Evolutionary conservation across 2,797 vertebrate genomes (phyloP), one percentile per base, ranked within the genome.

Genomic region (Moxostoma hubbsi): DNA sequence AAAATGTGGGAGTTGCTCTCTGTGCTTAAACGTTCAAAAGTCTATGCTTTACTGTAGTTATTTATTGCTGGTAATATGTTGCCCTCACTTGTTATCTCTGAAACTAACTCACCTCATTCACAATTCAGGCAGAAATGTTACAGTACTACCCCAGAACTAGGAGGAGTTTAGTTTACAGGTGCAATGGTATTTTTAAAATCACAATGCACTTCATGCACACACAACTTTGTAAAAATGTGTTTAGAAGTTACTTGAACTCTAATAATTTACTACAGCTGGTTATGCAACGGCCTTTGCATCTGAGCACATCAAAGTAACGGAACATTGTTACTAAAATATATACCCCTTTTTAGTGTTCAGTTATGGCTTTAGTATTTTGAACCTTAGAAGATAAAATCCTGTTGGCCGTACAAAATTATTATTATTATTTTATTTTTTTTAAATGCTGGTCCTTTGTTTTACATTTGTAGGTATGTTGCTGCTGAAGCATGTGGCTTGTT

Each of bases 351-450:
- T 18, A 24, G 2, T 24, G 24, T 24, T 24, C 24, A 24, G 24
- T 24, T 24, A 24, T 2, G 24, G 24, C 24, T 24, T 24, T 24
- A 24, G 24, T 24, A 24, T 24, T 24, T 24, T 24, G 24, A 24
- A 24, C 24, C 1, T 1, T 18, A 18, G 18, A 18, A 18, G 18
- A 18, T 18, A 18, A 18, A 18, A 18, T 18, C 18, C 18, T 18
- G 18, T 18, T 18, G 18, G 18, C 18, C 18, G 18, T 1, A 1
- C 18, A 24, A 24, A 1, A 24, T 24, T 24, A 24, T 24, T 24
- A 24, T 24, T 24, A 24, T 24, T 24, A 24, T 24, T 24, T 24
- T 65, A 53, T 81, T 81, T 84, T 71, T 61, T 68, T 55, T 18
- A 47, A 46, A 24, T 16, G 49, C 18, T 71, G 53, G 66, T 55